Base-by-base conservation (phyloP, 2,888 invertebrate genomes). In the Leptura quadrifasciata region DNA sequence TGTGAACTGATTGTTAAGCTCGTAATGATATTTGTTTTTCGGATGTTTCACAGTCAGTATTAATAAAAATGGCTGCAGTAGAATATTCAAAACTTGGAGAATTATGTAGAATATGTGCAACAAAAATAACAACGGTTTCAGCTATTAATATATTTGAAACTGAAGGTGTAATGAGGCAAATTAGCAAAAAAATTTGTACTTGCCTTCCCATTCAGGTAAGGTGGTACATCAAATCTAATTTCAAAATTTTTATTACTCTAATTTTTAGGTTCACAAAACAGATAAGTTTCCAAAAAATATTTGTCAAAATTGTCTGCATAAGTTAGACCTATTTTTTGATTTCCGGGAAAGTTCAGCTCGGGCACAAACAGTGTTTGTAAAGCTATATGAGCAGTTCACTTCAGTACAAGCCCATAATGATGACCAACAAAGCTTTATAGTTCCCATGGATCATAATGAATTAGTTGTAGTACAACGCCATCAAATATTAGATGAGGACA, bases 201-300 rank as follows among this genome's bases (percentile, higher is more conserved):
- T 92, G 92, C 86, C 89, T 92, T 84, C 91, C 92, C 70, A 88
- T 92, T 58, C 91, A 91, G 89, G 92, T 83, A 80, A 64, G 61
- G 2, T n/a, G n/a, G n/a, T n/a, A n/a, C n/a, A n/a, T n/a, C 27
- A 31, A 31, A 31, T 6, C 27, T 31, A 65, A 73, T 63, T 15
- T 58, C n/a, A 17, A n/a, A 39, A 12, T 18, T 17, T 20, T 55
- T 35, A 57, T 12, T 17, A 72, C 57, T 31, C 47, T 79, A 76
- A 73, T 55, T 82, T 80, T 75, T 79, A 92, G 92, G 90, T 92
- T 31, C 90, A 91, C 60, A 88, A 90, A 86, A 86, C 88, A 20
- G 92, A 92, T 84, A 90, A 91, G 79, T 87, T 92, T 60, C 92
- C 92, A 20, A 92, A 92, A 88, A 90, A 91, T 84, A 90, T 92